A percentile compares a stretch with the other conserved stretches of the same genome.
These are phyloP conservation scores for Phymorhynchus buccinoides DNA, from an alignment of 1,140 invertebrate genomes.

Conservation along the genomic window DNA sequence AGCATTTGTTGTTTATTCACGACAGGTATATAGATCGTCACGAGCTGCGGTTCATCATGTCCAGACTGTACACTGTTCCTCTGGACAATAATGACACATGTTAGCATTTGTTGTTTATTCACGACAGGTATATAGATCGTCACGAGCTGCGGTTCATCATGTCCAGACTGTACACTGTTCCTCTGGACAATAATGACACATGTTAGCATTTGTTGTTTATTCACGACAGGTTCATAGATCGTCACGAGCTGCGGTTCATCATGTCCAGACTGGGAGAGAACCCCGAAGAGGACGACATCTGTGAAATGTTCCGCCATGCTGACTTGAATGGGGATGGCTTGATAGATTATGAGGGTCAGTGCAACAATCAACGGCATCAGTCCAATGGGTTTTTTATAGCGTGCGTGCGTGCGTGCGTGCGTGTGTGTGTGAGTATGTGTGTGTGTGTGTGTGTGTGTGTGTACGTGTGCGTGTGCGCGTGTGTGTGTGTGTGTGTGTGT, in stretches of 20 bases:
- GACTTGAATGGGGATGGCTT: constrained; percentile 69
- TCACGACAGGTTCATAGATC: constrained; percentile 69
- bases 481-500: too few species aligned
- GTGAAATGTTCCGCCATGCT: constrained; percentile 68
- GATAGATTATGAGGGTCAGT: constrained; percentile 67
- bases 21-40: constrained; percentile 69
- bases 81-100: too few species aligned
- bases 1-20: too few species aligned
- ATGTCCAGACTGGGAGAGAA: constrained; percentile 68
- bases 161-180: too few species aligned
- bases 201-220: too few species aligned
- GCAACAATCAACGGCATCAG: neutral
- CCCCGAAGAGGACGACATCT: constrained; percentile 66
- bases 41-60: constrained; percentile 68
- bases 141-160: constrained; percentile 69
- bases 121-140: constrained; percentile 68
- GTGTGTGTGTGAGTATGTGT: constrained; percentile 5
- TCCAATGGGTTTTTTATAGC: neutral
- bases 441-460: neutral
- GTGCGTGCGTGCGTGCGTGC: neutral
- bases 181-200: too few species aligned
- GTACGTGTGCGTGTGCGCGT: neutral
- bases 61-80: too few species aligned
- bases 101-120: too few species aligned
- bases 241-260: constrained; percentile 67